Base-by-base conservation (phyloP, 2,113 vertebrate species). In the Notarius lentiginosus region DNA sequence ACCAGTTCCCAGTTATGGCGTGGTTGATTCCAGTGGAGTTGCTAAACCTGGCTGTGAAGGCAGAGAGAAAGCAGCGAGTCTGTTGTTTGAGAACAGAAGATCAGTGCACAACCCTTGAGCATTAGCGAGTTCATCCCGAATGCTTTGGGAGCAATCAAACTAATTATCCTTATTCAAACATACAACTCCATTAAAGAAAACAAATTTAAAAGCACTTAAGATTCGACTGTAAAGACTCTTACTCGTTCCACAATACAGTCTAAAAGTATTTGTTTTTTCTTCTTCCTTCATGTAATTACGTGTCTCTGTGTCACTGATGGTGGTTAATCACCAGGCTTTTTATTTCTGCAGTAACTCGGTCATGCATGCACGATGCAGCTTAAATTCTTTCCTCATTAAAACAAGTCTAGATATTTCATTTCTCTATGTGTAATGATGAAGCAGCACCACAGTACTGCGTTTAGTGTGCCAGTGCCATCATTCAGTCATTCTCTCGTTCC, bases 91-190 rank as follows among this genome's bases (percentile, higher is more conserved):
- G 68, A 41, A 82, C 60, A 51, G 80, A 63, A 27, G 22, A 49
- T 65, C 60, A 22, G 60, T 12, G 60, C 60, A 14, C 80, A 49
- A 65, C 80, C 63, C 60, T 65, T n/a, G 4, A 51, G 20, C 34
- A 15, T 22, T 24, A 30, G 53, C 17, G 60, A 49, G 22, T 82
- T 82, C 56, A 41, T 80, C 79, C 79, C 30, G 6, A 82, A 47
- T 18, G 60, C 61, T 66, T 66, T 83, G 81, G 61, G 61, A 83
- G 41, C 81, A 30, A 68, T 83, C 49, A 9, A 68, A 68, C 63
- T 55, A 68, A 68, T 83, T 68, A 55, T 34, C n/a, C 61, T 30
- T 56, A 27, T 68, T 68, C 49, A 83, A 20, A 70, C 82, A 83
- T 24, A 68, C 82, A 51, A 65, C 22, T 53, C 24, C 82, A 68